Conservation (phyloP, 2,113 vertebrate genomes). For the Rhinolophus ferrumequinum region DNA sequence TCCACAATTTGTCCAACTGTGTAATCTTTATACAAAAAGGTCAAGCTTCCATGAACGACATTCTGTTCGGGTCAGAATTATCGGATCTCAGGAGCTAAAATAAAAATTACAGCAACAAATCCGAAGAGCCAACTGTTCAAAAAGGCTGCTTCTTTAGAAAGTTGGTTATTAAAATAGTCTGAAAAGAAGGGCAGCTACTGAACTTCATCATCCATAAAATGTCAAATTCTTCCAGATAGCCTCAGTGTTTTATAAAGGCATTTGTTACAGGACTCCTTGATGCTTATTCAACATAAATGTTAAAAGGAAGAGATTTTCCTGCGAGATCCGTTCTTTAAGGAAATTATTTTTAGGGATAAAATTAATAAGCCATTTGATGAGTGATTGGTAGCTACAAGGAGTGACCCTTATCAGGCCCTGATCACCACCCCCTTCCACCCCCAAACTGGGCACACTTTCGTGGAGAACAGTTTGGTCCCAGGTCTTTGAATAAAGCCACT, state of each 20-base stretch:
- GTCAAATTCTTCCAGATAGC: constrained; percentile 38
- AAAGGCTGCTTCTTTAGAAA: constrained; percentile 14
- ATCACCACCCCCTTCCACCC: fast-evolving
- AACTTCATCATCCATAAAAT: constrained; percentile 39
- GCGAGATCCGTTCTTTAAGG: not conserved
- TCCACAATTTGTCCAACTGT: not conserved
- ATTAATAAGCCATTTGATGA: not conserved
- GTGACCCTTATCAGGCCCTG: too few species aligned
- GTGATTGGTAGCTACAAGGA: not conserved
- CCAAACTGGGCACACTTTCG: not conserved
- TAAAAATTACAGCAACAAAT: constrained; percentile 5
- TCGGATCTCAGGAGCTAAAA: not conserved
- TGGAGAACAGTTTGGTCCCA: not conserved
- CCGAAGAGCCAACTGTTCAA: not conserved
- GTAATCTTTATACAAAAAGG: not conserved
- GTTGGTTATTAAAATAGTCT: not conserved
- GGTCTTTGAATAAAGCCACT: not conserved
- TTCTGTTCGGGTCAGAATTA: not conserved
- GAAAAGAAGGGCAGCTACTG: not conserved
- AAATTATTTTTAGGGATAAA: not conserved
- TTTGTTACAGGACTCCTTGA: not conserved
- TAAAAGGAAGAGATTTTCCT: not conserved
- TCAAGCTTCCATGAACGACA: not conserved
- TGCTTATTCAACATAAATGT: not conserved
- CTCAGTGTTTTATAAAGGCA: not conserved